Evolutionary conservation across 35 echinoderm and acorn worm species (phyloP).

Genomic region (Amphiura filiformis): DNA sequence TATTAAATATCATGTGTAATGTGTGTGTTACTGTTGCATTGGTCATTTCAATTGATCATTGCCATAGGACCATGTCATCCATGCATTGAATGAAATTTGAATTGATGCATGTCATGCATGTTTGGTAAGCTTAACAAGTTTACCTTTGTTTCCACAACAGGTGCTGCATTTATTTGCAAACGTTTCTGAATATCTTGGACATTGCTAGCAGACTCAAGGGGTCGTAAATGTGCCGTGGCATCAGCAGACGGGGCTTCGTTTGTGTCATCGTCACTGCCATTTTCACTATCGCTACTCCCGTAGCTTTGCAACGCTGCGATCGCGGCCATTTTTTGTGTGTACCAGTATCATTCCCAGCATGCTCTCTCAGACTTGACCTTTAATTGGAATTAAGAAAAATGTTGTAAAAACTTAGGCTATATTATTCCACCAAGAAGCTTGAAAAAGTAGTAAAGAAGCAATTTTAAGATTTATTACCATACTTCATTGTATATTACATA

Average conservation of each 20-base stretch:
- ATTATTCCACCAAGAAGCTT: too few species aligned
- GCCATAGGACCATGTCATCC: too few species aligned
- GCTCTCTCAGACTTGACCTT: not conserved
- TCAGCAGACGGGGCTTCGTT: slow-evolving; percentile 21
- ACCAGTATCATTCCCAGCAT: not conserved
- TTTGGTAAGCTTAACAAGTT: not conserved
- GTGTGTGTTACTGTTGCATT: too few species aligned
- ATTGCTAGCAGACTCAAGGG: slow-evolving; percentile 50
- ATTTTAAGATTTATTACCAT: too few species aligned
- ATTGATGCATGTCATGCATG: too few species aligned
- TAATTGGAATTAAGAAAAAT: not conserved
- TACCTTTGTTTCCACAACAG: slow-evolving; percentile 69
- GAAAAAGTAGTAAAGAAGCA: too few species aligned
- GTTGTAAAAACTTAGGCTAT: too few species aligned
- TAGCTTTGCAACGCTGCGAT: slow-evolving; percentile 64
- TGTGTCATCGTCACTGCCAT: slow-evolving; percentile 43
- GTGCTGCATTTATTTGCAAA: slow-evolving; percentile 80
- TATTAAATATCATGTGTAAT: too few species aligned
- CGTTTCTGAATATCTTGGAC: slow-evolving; percentile 60
- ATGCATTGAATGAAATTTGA: too few species aligned
- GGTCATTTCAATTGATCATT: too few species aligned
- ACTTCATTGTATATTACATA: too few species aligned
- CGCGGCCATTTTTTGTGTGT: slow-evolving; percentile 47
- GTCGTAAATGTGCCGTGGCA: slow-evolving; percentile 65
- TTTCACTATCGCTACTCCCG: slow-evolving; percentile 46